Conservation (phyloP, 2,113 vertebrate genomes). For the Cynocephalus volans region DNA sequence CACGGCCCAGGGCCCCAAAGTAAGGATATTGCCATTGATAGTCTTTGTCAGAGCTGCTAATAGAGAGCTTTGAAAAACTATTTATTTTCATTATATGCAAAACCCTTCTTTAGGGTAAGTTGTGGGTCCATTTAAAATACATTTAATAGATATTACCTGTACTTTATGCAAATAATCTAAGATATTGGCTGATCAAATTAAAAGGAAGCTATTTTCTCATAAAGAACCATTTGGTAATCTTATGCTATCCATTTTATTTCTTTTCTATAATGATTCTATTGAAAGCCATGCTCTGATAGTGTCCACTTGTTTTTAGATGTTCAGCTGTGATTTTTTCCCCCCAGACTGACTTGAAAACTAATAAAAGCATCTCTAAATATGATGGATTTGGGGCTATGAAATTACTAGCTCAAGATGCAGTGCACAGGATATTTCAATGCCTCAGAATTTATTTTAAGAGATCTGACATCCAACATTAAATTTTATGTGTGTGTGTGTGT, state of each 20-base stretch:
- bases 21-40: neutral
- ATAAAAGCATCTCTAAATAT: constrained; percentile 50
- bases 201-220: constrained; percentile 66
- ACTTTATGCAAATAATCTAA: constrained; percentile 53
- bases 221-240: neutral
- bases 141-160: constrained; percentile 44
- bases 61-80: constrained; percentile 65
- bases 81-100: constrained; percentile 60
- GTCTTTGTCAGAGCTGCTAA: constrained; percentile 58
- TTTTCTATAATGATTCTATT: neutral
- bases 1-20: too few relatives aligned
- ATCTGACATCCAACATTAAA: neutral
- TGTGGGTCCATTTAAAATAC: constrained; percentile 24
- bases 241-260: constrained; percentile 52
- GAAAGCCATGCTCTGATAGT: neutral
- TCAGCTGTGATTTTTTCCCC: neutral
- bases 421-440: neutral
- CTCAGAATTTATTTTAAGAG: constrained; percentile 42
- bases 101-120: constrained; percentile 43
- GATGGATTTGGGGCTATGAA: neutral
- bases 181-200: constrained; percentile 48
- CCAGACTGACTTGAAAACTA: constrained; percentile 35
- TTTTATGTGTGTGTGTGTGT: neutral
- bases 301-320: constrained; percentile 39
- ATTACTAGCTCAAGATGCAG: neutral